Base-by-base conservation (phyloP, 2,888 invertebrate genomes). In the Sesamia inferens region DNA sequence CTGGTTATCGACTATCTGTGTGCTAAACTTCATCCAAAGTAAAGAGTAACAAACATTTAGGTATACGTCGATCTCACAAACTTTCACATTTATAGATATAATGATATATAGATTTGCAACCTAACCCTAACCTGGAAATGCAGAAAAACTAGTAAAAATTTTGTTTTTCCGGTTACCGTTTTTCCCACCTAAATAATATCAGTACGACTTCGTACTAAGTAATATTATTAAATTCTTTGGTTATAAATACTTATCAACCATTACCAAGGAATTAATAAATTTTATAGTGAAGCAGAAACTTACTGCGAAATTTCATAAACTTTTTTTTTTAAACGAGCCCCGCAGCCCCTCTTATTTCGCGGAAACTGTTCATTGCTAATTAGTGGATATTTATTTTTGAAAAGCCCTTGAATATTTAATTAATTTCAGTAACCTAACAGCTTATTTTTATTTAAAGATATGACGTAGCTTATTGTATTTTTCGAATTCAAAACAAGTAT, bases 371-470 rank as follows among this genome's bases (percentile, higher is more conserved):
- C 19, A 55, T 79, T 69, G 31, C 67, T 74, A 78, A 73, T 74
- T 66, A 69, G 66, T 73, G 57, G 14, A 42, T 51, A 58, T 63
- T 70, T 70, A 57, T 75, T 68, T 71, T 47, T 47, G 44, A 68
- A 61, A 68, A 79, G 57, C 39, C 64, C 51, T 63, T 68, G 64
- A 67, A 59, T 63, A 69, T 44, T 54, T 42, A 62, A 71, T 63
- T 55, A 67, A 81, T 71, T 75, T 75, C 79, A 79, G 71, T 82
- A 68, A 80, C 80, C 71, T 71, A 62, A 68, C 44, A 65, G 54
- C 16, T 31, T 71, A 77, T 65, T 71, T 63, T 64, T 59, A 31
- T 63, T 59, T 42, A 47, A n/a, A 63, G 11, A 54, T 47, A 13
- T 24, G 57, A 66, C 54, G 39, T 57, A 22, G 19, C 5, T 55